Evolutionary conservation across 2,113 vertebrate species (phyloP).

Genomic region (Amphiprion percula): DNA sequence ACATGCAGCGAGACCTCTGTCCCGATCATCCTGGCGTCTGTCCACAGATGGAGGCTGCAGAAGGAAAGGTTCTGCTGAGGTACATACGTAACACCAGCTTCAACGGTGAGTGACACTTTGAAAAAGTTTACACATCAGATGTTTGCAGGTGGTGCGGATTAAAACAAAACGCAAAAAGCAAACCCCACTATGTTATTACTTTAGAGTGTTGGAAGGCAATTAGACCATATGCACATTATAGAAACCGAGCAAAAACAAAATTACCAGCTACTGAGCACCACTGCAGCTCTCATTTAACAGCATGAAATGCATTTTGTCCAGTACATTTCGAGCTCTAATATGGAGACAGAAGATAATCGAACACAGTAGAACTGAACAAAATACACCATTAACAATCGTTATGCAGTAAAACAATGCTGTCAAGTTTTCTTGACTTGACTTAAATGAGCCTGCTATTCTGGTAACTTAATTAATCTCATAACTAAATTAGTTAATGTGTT

Average conservation of each 20-base stretch:
- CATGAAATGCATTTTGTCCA: conserved; percentile 3
- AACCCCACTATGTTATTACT: neutral
- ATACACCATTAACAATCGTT: neutral
- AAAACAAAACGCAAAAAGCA: neutral
- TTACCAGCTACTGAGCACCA: neutral
- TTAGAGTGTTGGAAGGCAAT: conserved; percentile 1
- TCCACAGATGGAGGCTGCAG: conserved; percentile 79
- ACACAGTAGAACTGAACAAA: neutral
- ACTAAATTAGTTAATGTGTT: too few species aligned
- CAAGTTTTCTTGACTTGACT: too few species aligned
- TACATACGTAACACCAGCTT: conserved; percentile 82
- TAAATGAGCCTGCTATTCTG: too few species aligned
- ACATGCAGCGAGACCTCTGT: conserved; percentile 82
- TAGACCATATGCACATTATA: neutral
- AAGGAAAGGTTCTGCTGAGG: conserved; percentile 81
- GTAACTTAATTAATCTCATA: too few species aligned
- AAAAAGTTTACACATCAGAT: conserved; percentile 2
- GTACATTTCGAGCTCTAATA: conserved; percentile 5
- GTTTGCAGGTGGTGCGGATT: neutral
- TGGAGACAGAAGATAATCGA: neutral
- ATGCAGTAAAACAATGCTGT: neutral
- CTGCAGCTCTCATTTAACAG: conserved; percentile 3
- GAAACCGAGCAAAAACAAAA: conserved; percentile 20
- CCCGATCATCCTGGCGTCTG: conserved; percentile 78
- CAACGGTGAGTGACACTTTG: conserved; percentile 74